phyloP scores from a whole-genome alignment of 2,888 invertebrate species.

The Ctena decussata region DNA sequence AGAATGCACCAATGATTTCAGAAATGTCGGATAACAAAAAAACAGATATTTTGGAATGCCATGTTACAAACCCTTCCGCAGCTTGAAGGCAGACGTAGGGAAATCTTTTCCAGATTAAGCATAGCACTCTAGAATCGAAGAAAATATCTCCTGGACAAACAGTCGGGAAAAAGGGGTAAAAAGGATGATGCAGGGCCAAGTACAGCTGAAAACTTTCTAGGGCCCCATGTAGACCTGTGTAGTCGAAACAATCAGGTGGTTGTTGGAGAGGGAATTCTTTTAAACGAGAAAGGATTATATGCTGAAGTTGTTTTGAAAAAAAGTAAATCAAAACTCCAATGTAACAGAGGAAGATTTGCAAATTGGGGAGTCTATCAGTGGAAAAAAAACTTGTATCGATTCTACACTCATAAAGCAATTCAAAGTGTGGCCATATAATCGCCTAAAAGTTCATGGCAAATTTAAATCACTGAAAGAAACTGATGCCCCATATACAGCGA shows the following conservation, averaged over 20 bases:
- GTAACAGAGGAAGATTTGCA: neutral
- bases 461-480: too few relatives aligned
- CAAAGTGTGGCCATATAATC: too few relatives aligned
- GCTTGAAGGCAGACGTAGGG: neutral
- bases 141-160: neutral
- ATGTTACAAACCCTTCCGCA: neutral
- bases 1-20: neutral
- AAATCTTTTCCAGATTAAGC: neutral
- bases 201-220: neutral
- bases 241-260: neutral
- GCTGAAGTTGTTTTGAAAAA: neutral
- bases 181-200: neutral
- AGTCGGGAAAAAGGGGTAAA: neutral
- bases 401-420: too few relatives aligned
- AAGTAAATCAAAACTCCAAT: neutral
- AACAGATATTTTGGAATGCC: neutral
- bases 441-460: too few relatives aligned
- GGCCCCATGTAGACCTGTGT: neutral
- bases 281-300: neutral
- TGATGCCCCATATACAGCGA: too few relatives aligned
- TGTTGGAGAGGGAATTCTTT: neutral
- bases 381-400: too few relatives aligned
- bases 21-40: neutral
- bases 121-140: neutral
- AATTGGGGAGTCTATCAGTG: neutral